A percentile compares a stretch with the other conserved stretches of the same genome.
These are phyloP conservation scores for Phoeniculus purpureus DNA, from an alignment of 2,797 vertebrate species.

Conservation along the genomic window DNA sequence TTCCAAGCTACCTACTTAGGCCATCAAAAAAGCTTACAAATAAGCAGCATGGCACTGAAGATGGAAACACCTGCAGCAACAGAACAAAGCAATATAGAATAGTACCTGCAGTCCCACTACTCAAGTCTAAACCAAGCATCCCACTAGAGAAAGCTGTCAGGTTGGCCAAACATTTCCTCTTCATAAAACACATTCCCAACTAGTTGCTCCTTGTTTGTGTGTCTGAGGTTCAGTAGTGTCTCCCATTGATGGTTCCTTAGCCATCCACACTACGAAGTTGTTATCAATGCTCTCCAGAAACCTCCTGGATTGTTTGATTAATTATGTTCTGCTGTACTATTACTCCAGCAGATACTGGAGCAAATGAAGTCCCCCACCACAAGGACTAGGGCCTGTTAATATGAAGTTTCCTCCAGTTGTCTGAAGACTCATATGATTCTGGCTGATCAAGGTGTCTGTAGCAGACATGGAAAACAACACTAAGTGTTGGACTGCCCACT, in stretches of 20 bases:
- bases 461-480: not conserved
- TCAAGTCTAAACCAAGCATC: not conserved
- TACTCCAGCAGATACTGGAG: not conserved
- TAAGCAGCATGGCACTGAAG: slow-evolving; percentile 16
- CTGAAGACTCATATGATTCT: not conserved
- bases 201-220: not conserved
- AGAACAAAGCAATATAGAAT: not conserved
- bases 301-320: not conserved
- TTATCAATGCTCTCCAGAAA: not conserved
- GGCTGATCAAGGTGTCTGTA: too few relatives aligned
- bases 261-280: not conserved
- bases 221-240: rapidly evolving
- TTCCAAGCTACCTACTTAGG: not conserved
- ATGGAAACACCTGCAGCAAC: not conserved
- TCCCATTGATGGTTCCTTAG: not conserved
- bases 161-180: not conserved
- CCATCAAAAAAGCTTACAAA: not conserved
- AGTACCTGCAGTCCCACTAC: not conserved
- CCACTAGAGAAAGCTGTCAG: not conserved
- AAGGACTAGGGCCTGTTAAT: not conserved
- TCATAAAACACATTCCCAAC: not conserved
- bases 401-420: not conserved
- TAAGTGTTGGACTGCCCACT: rapidly evolving
- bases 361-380: not conserved
- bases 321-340: not conserved